Evolutionary conservation across 2,797 vertebrate genomes (phyloP), one percentile per base, ranked within the genome.

Genomic region (Coccyzus lansbergi): DNA sequence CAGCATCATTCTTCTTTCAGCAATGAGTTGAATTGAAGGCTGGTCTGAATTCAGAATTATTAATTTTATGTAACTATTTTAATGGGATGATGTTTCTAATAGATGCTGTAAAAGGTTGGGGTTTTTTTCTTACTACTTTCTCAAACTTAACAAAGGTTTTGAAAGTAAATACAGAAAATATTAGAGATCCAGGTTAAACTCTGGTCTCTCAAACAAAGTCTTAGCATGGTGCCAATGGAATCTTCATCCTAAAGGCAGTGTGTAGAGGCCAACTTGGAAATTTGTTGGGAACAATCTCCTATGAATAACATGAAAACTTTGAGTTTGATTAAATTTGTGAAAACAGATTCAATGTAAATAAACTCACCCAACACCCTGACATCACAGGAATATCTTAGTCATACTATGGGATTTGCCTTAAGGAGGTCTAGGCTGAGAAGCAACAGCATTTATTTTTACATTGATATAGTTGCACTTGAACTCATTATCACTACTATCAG

Each of bases 361-460:
- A 76, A 3, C 3, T 70, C 22, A n/a, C 42, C 13, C 7, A 76
- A 15, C 9, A 51, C 2, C 2, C 9, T 44, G 31, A 40, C 0
- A 2, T 51, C 31, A n/a, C 33, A 85, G 42, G 33, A 68, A 49
- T 44, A 51, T 49, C 4, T 82, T 49, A 36, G 28, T 51, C 33
- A 44, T 20, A 9, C 3, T n/a, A 14, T 9, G 5, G 7, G 4
- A 22, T 62, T 71, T 84, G 4, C 5, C 8, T 46, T 65, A 65
- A 63, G 42, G 22, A 4, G 3, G 44, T 25, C 4, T 42, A 31
- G 14, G 5, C 24, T 65, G 53, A 24, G n/a, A 72, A 76, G 4
- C 26, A 29, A 65, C 82, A 89, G 0, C 4, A 28, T 63, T 89
- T 59, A 28, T 38, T 4, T 4, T 7, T 60, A 20, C 46, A 11